Evolutionary conservation across 2,113 vertebrate species (phyloP).

Genomic region (Aptenodytes forsteri): DNA sequence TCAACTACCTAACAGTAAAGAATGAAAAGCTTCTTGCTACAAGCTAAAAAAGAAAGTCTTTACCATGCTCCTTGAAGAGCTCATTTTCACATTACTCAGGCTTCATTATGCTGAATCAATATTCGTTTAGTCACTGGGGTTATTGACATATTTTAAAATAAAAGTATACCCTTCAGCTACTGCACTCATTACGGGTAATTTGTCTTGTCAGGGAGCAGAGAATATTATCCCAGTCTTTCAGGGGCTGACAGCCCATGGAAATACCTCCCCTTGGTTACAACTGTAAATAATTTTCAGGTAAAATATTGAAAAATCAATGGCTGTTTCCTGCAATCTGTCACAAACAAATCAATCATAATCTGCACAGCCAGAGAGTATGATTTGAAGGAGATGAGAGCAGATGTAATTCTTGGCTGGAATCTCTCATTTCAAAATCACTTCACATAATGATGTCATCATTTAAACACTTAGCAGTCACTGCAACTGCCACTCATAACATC

Average conservation of each 20-base stretch:
- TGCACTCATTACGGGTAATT: constrained; percentile 94
- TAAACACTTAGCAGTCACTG: constrained; percentile 90
- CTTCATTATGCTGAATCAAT: constrained; percentile 99
- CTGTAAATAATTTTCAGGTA: constrained; percentile 98
- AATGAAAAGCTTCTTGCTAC: constrained; percentile 74
- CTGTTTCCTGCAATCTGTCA: constrained; percentile 98
- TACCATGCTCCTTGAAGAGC: constrained; percentile 82
- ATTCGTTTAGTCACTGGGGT: constrained; percentile 95
- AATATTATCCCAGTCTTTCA: constrained; percentile 90
- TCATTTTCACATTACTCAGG: constrained; percentile 92
- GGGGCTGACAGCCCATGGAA: constrained; percentile 86
- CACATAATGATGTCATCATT: constrained; percentile 98
- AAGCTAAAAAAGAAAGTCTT: constrained; percentile 79
- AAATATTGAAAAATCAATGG: constrained; percentile 99
- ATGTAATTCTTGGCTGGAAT: constrained; percentile 92
- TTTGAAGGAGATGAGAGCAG: constrained; percentile 79
- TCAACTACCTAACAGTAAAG: constrained; percentile 65
- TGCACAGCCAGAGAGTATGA: constrained; percentile 81
- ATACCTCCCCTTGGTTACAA: constrained; percentile 89
- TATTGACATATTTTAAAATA: constrained; percentile 98
- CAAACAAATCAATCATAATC: constrained; percentile 97
- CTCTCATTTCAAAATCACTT: constrained; percentile 93
- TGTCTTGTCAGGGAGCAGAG: constrained; percentile 90
- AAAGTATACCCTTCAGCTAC: constrained; percentile 94
- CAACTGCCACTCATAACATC: constrained; percentile 79